Conservation (phyloP, 1,140 invertebrate genomes). For the Achroia grisella region DNA sequence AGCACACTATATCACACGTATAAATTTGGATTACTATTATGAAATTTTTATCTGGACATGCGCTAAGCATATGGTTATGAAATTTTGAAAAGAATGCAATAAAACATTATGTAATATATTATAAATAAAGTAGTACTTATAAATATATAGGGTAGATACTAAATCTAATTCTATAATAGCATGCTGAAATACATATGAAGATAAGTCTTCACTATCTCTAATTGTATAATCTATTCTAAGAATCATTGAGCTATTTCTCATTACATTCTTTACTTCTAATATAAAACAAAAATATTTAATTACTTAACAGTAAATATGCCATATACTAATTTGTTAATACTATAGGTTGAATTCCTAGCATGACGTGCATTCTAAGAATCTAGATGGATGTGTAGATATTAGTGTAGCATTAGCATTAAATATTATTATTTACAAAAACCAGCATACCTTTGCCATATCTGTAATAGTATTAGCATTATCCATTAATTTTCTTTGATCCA, state of each 20-base stretch:
- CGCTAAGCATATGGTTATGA: constrained; percentile 33
- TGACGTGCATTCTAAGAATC: constrained; percentile 36
- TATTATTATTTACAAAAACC: constrained; percentile 14
- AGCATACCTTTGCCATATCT: constrained; percentile 98
- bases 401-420: constrained; percentile 53
- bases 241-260: no score
- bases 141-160: no score
- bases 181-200: no score
- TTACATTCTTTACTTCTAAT: no score
- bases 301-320: no score
- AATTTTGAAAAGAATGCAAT: constrained; percentile 10
- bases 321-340: no score
- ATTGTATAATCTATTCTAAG: no score
- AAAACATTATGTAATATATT: no score
- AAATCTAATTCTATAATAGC: no score
- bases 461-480: constrained; percentile 99
- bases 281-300: no score
- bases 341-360: constrained; percentile 12
- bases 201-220: no score
- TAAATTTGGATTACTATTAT: constrained; percentile 1
- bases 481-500: constrained; percentile 99
- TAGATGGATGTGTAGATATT: constrained; percentile 50
- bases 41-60: constrained; percentile 14
- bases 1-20: constrained; percentile 10
- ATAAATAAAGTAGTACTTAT: no score